phyloP scores from a whole-genome alignment of 2,113 vertebrate genomes.

The Serinus canaria region DNA sequence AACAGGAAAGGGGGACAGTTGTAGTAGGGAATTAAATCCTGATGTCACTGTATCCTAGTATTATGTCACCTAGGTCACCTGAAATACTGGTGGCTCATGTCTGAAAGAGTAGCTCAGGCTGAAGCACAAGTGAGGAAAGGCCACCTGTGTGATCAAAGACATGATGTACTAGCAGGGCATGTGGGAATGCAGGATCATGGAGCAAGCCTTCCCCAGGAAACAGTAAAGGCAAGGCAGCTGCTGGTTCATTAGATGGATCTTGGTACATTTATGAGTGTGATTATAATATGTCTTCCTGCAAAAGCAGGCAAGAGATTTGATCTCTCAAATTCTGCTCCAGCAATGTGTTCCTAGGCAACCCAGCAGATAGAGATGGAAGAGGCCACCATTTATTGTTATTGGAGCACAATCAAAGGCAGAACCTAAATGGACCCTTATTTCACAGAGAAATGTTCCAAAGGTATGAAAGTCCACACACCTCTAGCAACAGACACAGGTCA shows the following conservation, averaged over 20 bases:
- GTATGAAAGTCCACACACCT: not conserved
- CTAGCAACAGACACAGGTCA: not conserved
- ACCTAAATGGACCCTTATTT: not conserved
- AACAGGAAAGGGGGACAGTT: not conserved
- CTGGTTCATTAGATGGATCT: not conserved
- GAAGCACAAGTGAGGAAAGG: not conserved
- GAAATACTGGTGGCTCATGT: not conserved
- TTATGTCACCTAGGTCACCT: not conserved
- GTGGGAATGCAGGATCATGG: not conserved
- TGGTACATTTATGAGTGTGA: not conserved
- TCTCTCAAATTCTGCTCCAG: not conserved
- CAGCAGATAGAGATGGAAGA: not conserved
- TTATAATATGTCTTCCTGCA: not conserved
- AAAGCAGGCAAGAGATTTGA: not conserved
- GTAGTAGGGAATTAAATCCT: not conserved
- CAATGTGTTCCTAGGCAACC: not conserved
- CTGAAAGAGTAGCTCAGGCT: not conserved
- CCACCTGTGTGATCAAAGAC: not conserved
- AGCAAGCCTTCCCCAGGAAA: not conserved
- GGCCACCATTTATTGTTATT: not conserved
- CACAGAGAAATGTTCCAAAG: not conserved
- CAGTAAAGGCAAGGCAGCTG: not conserved
- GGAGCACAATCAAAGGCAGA: not conserved
- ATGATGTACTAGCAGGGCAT: rapidly evolving
- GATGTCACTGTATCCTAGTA: not conserved